Percentiles rank a stretch among this genome's conserved stretches.
These are phyloP conservation scores for Odontophorus gujanensis DNA, from an alignment of 2,113 vertebrate genomes.

Conservation along the genomic window DNA sequence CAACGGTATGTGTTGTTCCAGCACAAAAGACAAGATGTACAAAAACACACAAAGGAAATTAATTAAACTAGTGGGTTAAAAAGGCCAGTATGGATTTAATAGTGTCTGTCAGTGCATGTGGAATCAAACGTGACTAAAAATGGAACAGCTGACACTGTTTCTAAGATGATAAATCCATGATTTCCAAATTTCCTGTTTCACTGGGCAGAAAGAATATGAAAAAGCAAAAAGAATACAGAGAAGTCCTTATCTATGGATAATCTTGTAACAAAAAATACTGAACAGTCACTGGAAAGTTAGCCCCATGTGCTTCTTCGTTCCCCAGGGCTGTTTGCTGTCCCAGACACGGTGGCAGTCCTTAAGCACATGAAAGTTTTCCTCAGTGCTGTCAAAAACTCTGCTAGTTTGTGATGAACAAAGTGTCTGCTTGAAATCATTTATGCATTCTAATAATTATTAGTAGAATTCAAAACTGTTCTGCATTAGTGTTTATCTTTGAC, in stretches of 20 bases:
- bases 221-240: background rate
- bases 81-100: background rate
- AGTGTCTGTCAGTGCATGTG: rapidly evolving
- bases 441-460: rapidly evolving
- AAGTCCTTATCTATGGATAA: background rate
- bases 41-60: background rate
- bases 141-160: background rate
- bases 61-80: background rate
- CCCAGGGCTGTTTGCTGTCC: background rate
- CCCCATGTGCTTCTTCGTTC: background rate
- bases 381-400: background rate
- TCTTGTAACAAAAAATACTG: background rate
- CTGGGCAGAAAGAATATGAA: background rate
- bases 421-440: background rate
- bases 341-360: background rate
- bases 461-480: background rate
- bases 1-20: background rate
- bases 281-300: background rate
- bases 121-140: background rate
- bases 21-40: background rate
- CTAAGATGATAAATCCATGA: background rate
- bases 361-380: background rate
- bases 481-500: rapidly evolving
- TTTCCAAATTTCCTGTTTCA: background rate
- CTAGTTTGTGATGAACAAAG: background rate